Evolutionary conservation across 1,140 invertebrate genomes (phyloP).

Genomic region (Lycorma delicatula): DNA sequence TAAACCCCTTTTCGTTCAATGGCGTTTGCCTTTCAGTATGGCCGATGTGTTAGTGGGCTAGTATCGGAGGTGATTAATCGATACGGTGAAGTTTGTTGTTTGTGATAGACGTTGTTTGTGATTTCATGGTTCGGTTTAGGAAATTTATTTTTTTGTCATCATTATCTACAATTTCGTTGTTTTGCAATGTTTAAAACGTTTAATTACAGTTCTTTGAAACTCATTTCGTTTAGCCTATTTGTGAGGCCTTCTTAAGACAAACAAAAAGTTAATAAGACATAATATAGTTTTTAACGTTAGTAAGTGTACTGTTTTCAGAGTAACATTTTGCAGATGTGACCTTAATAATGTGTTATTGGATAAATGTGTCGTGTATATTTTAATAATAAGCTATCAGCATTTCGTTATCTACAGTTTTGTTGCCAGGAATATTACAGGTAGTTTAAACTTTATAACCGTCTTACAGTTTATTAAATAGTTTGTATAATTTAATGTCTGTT

Average conservation of each 20-base stretch:
- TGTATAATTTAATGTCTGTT: no score
- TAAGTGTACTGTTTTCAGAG: not conserved
- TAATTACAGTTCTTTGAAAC: not conserved
- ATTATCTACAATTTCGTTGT: not conserved
- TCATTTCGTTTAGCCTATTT: conserved; percentile 4
- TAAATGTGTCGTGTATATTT: no score
- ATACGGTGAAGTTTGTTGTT: not conserved
- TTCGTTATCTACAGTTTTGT: no score
- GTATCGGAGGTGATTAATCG: conserved; percentile 9
- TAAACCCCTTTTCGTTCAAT: conserved; percentile 20
- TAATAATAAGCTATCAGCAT: no score
- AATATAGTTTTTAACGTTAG: no score
- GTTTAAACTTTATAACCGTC: no score
- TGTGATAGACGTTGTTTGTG: not conserved
- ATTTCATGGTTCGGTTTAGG: not conserved
- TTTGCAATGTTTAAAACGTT: conserved; percentile 1
- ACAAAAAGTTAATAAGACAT: no score
- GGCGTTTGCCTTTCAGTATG: conserved; percentile 16
- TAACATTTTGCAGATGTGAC: not conserved
- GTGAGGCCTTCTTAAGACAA: conserved; percentile 6
- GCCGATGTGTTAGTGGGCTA: conserved; percentile 11
- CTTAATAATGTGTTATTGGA: not conserved
- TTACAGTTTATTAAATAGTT: no score
- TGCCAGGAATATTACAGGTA: no score
- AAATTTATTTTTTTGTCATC: not conserved